Percentiles rank a stretch among this genome's conserved stretches.
Conservation (phyloP, 2,113 vertebrate genomes). For the Aptenodytes forsteri region DNA sequence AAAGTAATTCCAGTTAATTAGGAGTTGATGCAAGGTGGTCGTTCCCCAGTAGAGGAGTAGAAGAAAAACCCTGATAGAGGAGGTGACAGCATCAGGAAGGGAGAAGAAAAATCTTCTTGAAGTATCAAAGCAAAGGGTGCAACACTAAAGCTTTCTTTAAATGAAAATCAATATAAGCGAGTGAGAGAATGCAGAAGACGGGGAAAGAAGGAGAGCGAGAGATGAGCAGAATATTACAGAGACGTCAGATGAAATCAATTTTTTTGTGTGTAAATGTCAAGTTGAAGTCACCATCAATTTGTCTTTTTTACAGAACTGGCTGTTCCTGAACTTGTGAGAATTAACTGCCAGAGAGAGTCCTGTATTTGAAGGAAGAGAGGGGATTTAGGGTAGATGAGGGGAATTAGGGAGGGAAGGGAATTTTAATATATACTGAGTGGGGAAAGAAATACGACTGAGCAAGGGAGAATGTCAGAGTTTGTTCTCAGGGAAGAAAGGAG, state of each 20-base stretch:
- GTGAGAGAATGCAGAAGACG: conserved; percentile 23
- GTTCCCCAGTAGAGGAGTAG: background rate
- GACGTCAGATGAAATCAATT: conserved; percentile 58
- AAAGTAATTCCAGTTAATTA: conserved; percentile 35
- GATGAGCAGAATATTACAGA: conserved; percentile 63
- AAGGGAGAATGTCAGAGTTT: background rate
- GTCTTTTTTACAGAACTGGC: conserved; percentile 62
- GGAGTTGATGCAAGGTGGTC: background rate
- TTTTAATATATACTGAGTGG: background rate
- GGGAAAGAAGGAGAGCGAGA: background rate
- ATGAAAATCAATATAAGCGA: conserved; percentile 46
- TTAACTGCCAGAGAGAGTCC: conserved; percentile 29
- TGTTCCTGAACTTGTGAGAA: conserved; percentile 55
- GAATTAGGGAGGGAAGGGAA: background rate
- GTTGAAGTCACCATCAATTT: conserved; percentile 67
- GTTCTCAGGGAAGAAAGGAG: background rate
- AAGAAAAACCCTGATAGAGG: background rate
- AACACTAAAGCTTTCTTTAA: conserved; percentile 34
- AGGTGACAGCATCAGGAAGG: background rate
- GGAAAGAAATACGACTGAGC: background rate
- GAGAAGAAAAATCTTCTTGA: background rate
- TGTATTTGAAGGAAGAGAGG: conserved; percentile 20
- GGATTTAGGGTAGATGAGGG: conserved; percentile 19
- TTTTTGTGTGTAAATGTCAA: conserved; percentile 66
- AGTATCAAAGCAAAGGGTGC: conserved; percentile 19